Base-by-base conservation (phyloP, 92 coral and sea anemone species). In the Epizoanthus fatuus region DNA sequence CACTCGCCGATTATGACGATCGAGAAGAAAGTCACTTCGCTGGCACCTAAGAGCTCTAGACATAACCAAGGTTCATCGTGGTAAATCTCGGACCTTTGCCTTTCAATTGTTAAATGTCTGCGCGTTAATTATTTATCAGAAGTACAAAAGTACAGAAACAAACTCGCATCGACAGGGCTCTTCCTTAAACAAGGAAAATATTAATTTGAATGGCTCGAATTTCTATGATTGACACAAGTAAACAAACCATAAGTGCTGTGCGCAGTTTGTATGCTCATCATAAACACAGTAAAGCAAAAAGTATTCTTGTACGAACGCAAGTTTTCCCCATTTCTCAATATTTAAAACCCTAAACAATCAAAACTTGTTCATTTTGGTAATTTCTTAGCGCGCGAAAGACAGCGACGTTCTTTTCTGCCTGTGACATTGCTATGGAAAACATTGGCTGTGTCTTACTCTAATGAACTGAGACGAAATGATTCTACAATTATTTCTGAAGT, bases 121-220 rank as follows among this genome's bases (percentile, higher is more conserved):
- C 22, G 14, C 69, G 70, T 77, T 4, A 77, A 77, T 77, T 11
- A 42, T 77, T 77, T 58, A 77, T 58, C 49, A 7, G 44, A 59
- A 16, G 57, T 40, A 77, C 49, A 77, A 74, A 42, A 77, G 70
- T 60, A 39, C 58, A 56, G 54, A 77, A 75, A 39, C 53, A 60
- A 77, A 49, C 49, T 62, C 53, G 62, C 58, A 20, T 77, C 82
- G 52, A 44, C 38, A 39, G 69, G 70, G 47, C 47, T 40, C 58
- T 49, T 77, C 70, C 54, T 77, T 77, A 77, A 77, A 77, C 82
- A 77, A 60, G 82, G 42, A 60, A 37, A 77, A 77, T 19, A 60
- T 77, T 77, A 77, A 60, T 20, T 19, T 59, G 55, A 60, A 60
- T 59, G 69, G 38, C 25, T 77, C 57, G 42, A 56, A 69, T 60